Evolutionary conservation across 2,888 invertebrate genomes (phyloP).

Genomic region (Cyclophora punctaria): DNA sequence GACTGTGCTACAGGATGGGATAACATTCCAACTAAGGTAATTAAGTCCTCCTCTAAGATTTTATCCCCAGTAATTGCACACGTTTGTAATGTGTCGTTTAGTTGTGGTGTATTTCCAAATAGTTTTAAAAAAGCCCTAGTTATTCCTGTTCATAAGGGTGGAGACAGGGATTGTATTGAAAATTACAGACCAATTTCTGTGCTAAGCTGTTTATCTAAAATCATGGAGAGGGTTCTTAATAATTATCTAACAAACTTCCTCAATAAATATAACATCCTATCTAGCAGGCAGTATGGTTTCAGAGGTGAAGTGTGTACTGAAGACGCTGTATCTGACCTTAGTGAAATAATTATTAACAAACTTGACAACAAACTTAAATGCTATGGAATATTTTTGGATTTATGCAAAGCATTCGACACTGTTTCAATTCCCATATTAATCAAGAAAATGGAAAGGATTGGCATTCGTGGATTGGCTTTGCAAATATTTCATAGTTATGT

Average conservation of each 20-base stretch:
- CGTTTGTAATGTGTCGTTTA: conserved; percentile 2
- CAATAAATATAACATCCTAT: conserved; percentile 2
- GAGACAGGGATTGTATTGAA: background rate
- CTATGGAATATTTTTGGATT: background rate
- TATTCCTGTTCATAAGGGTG: conserved; percentile 5
- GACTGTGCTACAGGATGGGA: conserved; percentile 1
- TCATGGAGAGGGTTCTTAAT: conserved; percentile 5
- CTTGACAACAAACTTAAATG: background rate
- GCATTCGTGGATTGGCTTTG: conserved; percentile 6
- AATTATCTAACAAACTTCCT: conserved; percentile 2
- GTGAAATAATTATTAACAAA: background rate
- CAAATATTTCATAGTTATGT: conserved; percentile 7
- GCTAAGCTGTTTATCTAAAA: conserved; percentile 7
- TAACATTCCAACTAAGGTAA: background rate
- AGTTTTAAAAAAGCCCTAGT: conserved; percentile 5
- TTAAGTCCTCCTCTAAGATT: background rate
- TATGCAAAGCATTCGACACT: background rate
- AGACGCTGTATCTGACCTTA: conserved; percentile 1
- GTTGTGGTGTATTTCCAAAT: conserved; percentile 4
- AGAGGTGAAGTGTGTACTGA: background rate
- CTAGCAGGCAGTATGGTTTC: conserved; percentile 10
- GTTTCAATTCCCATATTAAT: conserved; percentile 3
- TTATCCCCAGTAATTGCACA: conserved; percentile 1
- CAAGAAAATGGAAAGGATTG: conserved; percentile 5
- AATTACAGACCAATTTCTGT: conserved; percentile 7